Conservation (phyloP, 2,888 invertebrate genomes). For the Rotaria macrura region DNA sequence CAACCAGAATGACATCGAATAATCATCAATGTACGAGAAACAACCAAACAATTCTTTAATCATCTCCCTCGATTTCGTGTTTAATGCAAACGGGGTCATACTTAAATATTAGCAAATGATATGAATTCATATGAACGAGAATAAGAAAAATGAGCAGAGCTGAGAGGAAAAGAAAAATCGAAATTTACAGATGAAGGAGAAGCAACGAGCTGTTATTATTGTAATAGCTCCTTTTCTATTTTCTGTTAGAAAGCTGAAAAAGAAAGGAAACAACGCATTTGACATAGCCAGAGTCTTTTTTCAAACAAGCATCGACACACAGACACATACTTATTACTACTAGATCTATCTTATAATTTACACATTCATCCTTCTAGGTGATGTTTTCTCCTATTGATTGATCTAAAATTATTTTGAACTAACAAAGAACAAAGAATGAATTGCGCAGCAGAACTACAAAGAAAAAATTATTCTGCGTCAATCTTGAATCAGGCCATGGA, state of each 20-base stretch:
- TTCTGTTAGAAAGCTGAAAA: neutral
- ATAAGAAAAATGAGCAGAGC: too few species aligned
- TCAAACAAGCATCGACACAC: neutral
- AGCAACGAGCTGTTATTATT: neutral
- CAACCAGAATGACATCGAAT: neutral
- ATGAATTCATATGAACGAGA: too few species aligned
- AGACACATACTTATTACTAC: neutral
- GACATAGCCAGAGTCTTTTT: neutral
- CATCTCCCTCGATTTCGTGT: neutral
- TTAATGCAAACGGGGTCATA: neutral
- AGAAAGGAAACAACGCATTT: neutral
- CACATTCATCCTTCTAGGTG: neutral
- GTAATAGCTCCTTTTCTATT: neutral
- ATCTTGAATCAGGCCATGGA: neutral
- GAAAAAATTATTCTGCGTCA: neutral
- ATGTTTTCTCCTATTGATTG: too few species aligned
- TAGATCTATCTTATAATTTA: neutral
- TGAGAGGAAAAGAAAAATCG: neutral
- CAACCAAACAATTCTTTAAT: neutral
- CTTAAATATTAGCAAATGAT: neutral
- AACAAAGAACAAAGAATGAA: neutral
- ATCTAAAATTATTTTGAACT: too few species aligned
- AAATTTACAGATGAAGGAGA: neutral
- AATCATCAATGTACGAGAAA: neutral
- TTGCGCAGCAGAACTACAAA: neutral